Base-by-base conservation (phyloP, 2,888 invertebrate species). In the Myopa tessellatipennis region DNA sequence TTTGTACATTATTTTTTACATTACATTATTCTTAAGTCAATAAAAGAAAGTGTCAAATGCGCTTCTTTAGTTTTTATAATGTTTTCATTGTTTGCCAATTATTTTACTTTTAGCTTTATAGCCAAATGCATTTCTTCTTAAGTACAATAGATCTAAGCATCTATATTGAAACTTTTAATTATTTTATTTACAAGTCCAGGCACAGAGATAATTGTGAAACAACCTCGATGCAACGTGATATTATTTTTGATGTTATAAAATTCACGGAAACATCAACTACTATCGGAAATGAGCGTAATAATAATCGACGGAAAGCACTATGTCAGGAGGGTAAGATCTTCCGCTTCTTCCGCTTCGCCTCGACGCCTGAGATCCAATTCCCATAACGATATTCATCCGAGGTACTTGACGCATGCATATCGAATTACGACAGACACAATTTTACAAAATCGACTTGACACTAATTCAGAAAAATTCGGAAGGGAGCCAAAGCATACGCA, bases 391-490 rank as follows among this genome's bases (percentile, higher is more conserved):
- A 7, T 10, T 26, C 18, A 55, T 18, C 38, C 68, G 40, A 45
- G 55, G 40, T 68, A 75, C 75, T 75, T 75, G 75, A 75, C 75
- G 68, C 75, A 75, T 75, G 69, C 75, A 60, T 77, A 77, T 68
- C 73, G 61, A 26, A 77, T 77, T 68, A 50, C 73, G 69, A n/a
- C 63, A 63, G 45, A 50, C 61, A 65, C 71, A 76, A 34, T 36
- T 55, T 52, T 61, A 76, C 34, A 69, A 16, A 38, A 58, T 67
- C 34, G 55, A 73, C 60, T 55, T 58, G 68, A 77, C 72, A 73
- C 40, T 61, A 60, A 45, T 74, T 18, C 55, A 26, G 69, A 50
- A 12, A 38, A 1, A 26, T 5, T 4, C 1, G 3, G 65, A 4
- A 63, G 26, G 36, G 65, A 36, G 8, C 36, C 12, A 16, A 16